These are phyloP conservation scores for Sarcophaga variegata DNA, from an alignment of 2,888 invertebrate genomes.

Conservation along the genomic window DNA sequence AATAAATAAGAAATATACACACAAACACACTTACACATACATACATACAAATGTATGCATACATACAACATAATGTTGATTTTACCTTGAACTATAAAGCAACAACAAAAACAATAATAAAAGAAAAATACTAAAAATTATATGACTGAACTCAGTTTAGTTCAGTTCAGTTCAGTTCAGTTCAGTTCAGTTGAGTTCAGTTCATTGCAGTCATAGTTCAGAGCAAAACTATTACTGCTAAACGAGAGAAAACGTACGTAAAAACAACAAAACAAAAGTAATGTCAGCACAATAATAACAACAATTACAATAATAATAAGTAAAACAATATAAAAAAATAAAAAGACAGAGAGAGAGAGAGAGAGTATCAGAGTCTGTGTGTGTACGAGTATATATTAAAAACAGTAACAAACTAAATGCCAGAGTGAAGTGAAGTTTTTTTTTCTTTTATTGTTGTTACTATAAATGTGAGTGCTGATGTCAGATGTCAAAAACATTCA, in stretches of 20 bases:
- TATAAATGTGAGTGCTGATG: slow-evolving; percentile 57
- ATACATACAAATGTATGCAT: not conserved
- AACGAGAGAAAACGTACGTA: slow-evolving; percentile 8
- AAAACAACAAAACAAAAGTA: slow-evolving; percentile 33
- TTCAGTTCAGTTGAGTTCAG: not conserved
- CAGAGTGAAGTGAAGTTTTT: slow-evolving; percentile 4
- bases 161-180: not conserved
- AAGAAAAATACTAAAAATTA: slow-evolving; percentile 8
- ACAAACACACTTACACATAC: too few relatives aligned
- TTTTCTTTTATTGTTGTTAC: slow-evolving; percentile 3
- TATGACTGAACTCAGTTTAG: not conserved
- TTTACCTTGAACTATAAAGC: slow-evolving; percentile 79
- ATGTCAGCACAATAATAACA: slow-evolving; percentile 21
- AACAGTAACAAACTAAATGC: slow-evolving; percentile 10
- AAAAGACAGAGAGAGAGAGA: not conserved
- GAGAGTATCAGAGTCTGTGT: too few relatives aligned
- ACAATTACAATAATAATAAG: slow-evolving; percentile 1
- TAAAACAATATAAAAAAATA: slow-evolving; percentile 16
- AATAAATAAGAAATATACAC: slow-evolving; percentile 58
- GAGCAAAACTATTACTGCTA: slow-evolving; percentile 24
- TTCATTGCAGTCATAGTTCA: not conserved
- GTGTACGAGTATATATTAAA: too few relatives aligned
- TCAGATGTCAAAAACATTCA: slow-evolving; percentile 59
- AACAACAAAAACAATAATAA: slow-evolving; percentile 61
- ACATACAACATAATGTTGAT: slow-evolving; percentile 72